phyloP scores from a whole-genome alignment of 1,140 invertebrate genomes.

The Hylaeus anthracinus region DNA sequence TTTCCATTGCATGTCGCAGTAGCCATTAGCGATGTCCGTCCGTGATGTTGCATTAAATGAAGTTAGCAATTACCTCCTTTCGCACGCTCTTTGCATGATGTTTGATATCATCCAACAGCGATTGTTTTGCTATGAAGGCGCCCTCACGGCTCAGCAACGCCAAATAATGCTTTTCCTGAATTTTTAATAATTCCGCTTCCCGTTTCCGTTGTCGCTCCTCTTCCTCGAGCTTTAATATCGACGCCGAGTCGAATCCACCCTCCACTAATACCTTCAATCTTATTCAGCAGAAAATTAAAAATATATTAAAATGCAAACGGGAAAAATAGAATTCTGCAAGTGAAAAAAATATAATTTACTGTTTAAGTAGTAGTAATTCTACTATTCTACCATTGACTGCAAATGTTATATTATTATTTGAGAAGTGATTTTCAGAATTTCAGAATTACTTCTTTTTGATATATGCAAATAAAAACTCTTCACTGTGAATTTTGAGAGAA shows the following conservation, averaged over 20 bases:
- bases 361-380: no score
- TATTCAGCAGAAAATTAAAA: not conserved
- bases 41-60: not conserved
- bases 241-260: not conserved
- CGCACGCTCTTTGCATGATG: conserved; percentile 17
- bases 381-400: no score
- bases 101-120: conserved; percentile 13
- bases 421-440: no score
- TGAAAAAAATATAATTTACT: no score
- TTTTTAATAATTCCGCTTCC: conserved; percentile 12
- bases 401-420: no score
- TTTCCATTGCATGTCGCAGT: not conserved
- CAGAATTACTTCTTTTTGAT: no score
- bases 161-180: conserved; percentile 25
- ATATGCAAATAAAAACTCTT: no score
- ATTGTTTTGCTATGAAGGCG: conserved; percentile 29
- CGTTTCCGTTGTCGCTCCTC: not conserved
- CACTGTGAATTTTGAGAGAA: no score
- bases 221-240: conserved; percentile 17
- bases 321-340: not conserved
- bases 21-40: not conserved
- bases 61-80: conserved; percentile 11
- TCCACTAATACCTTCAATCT: conserved; percentile 27
- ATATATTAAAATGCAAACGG: not conserved
- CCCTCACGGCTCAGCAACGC: conserved; percentile 17